Conservation (phyloP, 2,888 invertebrate genomes). For the Malthinus seriepunctatus region DNA sequence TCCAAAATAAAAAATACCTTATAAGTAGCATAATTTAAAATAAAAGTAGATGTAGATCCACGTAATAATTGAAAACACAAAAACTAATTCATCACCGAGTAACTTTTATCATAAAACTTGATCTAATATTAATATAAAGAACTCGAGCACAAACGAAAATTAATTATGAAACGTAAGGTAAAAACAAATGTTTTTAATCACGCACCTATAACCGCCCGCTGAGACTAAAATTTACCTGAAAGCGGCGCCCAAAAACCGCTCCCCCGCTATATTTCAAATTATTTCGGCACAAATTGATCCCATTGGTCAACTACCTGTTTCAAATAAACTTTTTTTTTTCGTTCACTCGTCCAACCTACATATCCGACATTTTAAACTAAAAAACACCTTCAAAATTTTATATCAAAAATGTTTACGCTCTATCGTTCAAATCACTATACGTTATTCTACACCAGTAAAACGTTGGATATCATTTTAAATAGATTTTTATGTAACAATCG, state of each 20-base stretch:
- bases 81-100: constrained; percentile 16
- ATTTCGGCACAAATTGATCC: constrained; percentile 38
- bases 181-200: constrained; percentile 33
- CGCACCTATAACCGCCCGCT: constrained; percentile 37
- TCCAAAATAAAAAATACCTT: constrained; percentile 6
- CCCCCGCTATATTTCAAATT: constrained; percentile 47
- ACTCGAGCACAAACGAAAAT: constrained; percentile 13
- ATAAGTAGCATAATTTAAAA: neutral
- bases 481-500: too few species aligned
- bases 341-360: constrained; percentile 36
- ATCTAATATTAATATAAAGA: constrained; percentile 21
- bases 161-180: constrained; percentile 20
- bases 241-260: constrained; percentile 30
- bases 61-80: constrained; percentile 14
- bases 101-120: constrained; percentile 20
- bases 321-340: constrained; percentile 40
- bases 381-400: too few species aligned
- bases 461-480: too few species aligned
- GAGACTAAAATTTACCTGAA: constrained; percentile 39
- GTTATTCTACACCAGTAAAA: too few species aligned
- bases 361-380: constrained; percentile 22
- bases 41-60: constrained; percentile 2
- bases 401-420: neutral
- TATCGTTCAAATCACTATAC: neutral
- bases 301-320: constrained; percentile 47